Base-by-base conservation (phyloP, 2,113 vertebrate genomes). In the Coptodon bakossiorum region DNA sequence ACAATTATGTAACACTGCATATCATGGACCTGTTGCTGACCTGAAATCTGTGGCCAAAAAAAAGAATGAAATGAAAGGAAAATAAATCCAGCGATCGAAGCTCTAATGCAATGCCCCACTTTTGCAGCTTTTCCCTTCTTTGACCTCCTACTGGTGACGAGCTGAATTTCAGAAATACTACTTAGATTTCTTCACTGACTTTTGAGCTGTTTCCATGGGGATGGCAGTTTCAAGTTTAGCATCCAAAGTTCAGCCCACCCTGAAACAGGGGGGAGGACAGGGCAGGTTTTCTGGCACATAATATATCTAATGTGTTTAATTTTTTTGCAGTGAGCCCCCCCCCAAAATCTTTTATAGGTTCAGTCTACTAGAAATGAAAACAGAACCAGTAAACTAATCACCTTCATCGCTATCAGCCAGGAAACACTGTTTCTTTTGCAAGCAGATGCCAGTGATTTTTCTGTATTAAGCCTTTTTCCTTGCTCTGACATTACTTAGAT, bases 151-250 rank as follows among this genome's bases (percentile, higher is more conserved):
- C 63, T 79, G 27, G 68, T 54, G 56, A 71, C 48, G 66, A 52
- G 16, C 71, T 88, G 45, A 84, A 86, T 83, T 80, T 79, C 14
- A 88, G 83, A 91, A 86, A 88, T 40, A 24, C 45, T 88, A 81
- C 79, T 66, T 71, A 82, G 54, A 68, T 86, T 88, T 91, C 79
- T 66, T 81, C 40, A 81, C 13, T 76, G 81, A 34, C 43, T 24
- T 40, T 80, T 84, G 81, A 91, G 61, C 66, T 88, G 92, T 93
- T 93, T 91, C 90, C 91, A 92, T 90, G 85, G 88, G 9, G 7
- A 94, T 82, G 54, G 24, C n/a, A 82, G 36, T 87, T 80, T 92
- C 63, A 82, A 84, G 87, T 92, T 93, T 91, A 90, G 86, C 71
- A 86, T 90, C 78, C 22, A 8, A 91, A 88, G 81, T 91, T 82